Base-by-base conservation (phyloP, 1,140 invertebrate genomes). In the Dreissena polymorpha region DNA sequence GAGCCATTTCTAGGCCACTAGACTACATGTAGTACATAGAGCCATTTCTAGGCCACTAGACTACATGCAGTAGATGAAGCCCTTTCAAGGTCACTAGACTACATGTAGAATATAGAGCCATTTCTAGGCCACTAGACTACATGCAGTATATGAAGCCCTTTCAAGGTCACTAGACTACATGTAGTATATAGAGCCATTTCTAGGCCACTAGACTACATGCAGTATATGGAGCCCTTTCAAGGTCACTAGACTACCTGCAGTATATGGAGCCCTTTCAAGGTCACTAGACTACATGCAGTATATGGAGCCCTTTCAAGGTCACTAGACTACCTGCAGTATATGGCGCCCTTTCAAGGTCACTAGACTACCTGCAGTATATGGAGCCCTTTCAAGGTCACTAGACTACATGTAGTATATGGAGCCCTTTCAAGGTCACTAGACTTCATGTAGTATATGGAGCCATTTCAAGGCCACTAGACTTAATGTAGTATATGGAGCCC, bases 81-180 rank as follows among this genome's bases (percentile, higher is more conserved):
- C 95, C 95, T 88, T 94, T 94, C 87, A 95, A 93, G 2, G 95
- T 95, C 23, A 95, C 91, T n/a, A n/a, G n/a, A 39, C 39, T 39
- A 95, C 95, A 93, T 96, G 95, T 88, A 96, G 92, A 86, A 96
- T 94, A 88, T 96, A 95, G 18, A 96, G 92, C 67, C 95, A 95
- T 88, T 94, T 94, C 87, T 95, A 93, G 2, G 95, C 95, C 23
- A 95, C 91, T n/a, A n/a, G n/a, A 39, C 39, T 39, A 95, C 95
- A 93, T 96, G 95, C 88, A 96, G 92, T 86, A 96, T 94, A 88
- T 96, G 95, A 18, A 96, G 92, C 67, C 95, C 95, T 88, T 94
- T 94, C 87, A 95, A 93, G 2, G 95, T 95, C 23, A 95, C 91
- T n/a, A n/a, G n/a, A 39, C 39, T 39, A 95, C 95, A 93, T 96